A percentile compares a stretch with the other conserved stretches of the same genome.
Evolutionary conservation across 1,140 invertebrate genomes (phyloP).

Genomic region (Bombus superbus): DNA sequence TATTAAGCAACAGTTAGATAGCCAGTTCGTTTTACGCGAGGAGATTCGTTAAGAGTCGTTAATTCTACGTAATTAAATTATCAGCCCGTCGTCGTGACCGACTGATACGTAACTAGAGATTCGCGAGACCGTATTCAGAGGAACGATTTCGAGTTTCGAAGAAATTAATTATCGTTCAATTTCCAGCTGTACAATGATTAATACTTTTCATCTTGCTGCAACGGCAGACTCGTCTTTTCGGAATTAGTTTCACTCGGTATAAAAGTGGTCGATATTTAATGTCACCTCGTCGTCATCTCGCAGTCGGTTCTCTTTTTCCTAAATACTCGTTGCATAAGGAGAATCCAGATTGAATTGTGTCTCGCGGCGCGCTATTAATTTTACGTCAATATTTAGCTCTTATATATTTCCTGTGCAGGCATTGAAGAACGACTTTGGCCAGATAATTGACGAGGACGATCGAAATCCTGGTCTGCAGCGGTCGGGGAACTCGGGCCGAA

Average conservation of each 20-base stretch:
- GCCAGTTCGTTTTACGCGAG: background rate
- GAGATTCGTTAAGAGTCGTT: constrained; percentile 1
- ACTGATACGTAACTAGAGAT: background rate
- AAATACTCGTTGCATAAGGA: background rate
- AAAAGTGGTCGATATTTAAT: background rate
- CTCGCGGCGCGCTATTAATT: background rate
- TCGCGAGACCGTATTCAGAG: background rate
- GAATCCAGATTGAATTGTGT: background rate
- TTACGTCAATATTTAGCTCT: constrained; percentile 10
- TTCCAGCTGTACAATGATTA: background rate
- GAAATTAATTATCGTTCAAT: background rate
- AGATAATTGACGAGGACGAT: constrained; percentile 10
- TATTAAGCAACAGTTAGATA: background rate
- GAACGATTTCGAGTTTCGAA: background rate
- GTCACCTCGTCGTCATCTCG: too few species aligned
- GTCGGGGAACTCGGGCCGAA: constrained; percentile 8
- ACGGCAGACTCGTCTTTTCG: too few species aligned
- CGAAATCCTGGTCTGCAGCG: background rate
- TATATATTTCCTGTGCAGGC: background rate
- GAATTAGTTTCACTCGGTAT: background rate
- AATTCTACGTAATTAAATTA: constrained; percentile 20
- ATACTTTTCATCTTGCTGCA: background rate
- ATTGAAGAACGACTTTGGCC: background rate
- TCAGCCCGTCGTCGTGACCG: background rate
- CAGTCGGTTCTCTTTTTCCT: background rate